Evolutionary conservation across 2,797 vertebrate genomes (phyloP).

Genomic region (Girardinus metallicus): DNA sequence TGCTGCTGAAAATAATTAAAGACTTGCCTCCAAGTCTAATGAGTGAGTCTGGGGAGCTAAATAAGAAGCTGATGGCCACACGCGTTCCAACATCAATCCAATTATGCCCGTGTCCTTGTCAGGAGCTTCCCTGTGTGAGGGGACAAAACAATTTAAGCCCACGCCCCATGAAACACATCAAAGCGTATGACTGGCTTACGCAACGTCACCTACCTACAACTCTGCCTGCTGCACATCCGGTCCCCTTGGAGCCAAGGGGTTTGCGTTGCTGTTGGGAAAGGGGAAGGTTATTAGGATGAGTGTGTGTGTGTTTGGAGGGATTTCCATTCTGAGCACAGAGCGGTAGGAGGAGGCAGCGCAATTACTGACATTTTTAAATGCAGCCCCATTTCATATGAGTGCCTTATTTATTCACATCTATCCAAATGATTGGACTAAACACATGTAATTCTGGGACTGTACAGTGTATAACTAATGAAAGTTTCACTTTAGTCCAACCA

Average conservation of each 20-base stretch:
- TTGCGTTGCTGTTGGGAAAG: constrained; percentile 19
- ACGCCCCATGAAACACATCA: constrained; percentile 33
- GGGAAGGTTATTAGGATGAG: constrained; percentile 36
- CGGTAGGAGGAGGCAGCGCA: background rate
- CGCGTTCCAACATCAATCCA: constrained; percentile 62
- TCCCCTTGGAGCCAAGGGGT: constrained; percentile 2
- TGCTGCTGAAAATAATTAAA: constrained; percentile 63
- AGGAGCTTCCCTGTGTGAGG: constrained; percentile 30
- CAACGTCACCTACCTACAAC: constrained; percentile 27
- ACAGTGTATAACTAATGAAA: background rate
- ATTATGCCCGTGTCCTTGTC: constrained; percentile 62
- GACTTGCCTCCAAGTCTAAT: constrained; percentile 57
- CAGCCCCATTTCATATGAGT: background rate
- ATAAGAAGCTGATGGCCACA: constrained; percentile 52
- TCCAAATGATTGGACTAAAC: background rate
- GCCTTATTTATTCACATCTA: background rate
- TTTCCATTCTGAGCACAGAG: constrained; percentile 44
- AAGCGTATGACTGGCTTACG: constrained; percentile 23
- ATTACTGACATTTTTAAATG: background rate
- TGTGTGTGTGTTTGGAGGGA: constrained; percentile 44
- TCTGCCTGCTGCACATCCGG: background rate
- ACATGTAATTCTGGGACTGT: background rate
- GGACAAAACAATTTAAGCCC: constrained; percentile 38
- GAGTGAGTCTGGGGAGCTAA: constrained; percentile 63
- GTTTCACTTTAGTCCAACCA: too few species aligned